Evolutionary conservation across 2,888 invertebrate species (phyloP).

Genomic region (Caenorhabditis uteleia): DNA sequence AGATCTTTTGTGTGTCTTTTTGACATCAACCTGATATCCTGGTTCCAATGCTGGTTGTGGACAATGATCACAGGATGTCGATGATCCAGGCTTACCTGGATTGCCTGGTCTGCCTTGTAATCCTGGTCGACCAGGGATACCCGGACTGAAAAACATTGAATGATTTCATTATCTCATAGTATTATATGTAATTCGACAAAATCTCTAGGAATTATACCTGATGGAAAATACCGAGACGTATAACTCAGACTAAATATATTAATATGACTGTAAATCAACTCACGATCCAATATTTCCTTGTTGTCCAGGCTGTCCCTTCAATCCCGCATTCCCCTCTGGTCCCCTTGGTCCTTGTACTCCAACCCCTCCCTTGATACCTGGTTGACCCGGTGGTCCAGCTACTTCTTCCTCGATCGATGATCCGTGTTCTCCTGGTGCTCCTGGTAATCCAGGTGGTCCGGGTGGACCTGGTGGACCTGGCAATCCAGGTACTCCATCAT

Average conservation of each 20-base stretch:
- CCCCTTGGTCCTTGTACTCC: slow-evolving; percentile 32
- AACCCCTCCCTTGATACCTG: slow-evolving; percentile 19
- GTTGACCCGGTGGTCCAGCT: slow-evolving; percentile 25
- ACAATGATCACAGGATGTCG: slow-evolving; percentile 35
- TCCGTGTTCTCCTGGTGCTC: slow-evolving; percentile 18
- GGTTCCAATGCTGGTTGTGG: slow-evolving; percentile 32
- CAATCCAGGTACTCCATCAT: slow-evolving; percentile 29
- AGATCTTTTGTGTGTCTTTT: too few species aligned
- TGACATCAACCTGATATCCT: slow-evolving; percentile 21
- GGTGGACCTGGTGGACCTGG: slow-evolving; percentile 36
- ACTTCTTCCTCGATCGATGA: slow-evolving; percentile 9
- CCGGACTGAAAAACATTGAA: slow-evolving; percentile 21
- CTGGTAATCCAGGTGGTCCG: slow-evolving; percentile 29
- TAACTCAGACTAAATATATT: neutral
- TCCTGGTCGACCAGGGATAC: slow-evolving; percentile 26
- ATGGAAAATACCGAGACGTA: too few species aligned
- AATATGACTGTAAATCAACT: neutral
- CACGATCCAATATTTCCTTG: slow-evolving; percentile 25
- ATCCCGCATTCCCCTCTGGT: slow-evolving; percentile 26
- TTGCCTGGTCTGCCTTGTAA: slow-evolving; percentile 27
- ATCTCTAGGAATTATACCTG: too few species aligned
- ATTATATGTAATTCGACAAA: too few species aligned
- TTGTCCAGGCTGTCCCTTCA: slow-evolving; percentile 29
- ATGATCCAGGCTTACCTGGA: slow-evolving; percentile 26
- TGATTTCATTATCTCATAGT: too few species aligned